Evolutionary conservation across 1,140 invertebrate species (phyloP).

Genomic region (Lutraria rhynchaena): DNA sequence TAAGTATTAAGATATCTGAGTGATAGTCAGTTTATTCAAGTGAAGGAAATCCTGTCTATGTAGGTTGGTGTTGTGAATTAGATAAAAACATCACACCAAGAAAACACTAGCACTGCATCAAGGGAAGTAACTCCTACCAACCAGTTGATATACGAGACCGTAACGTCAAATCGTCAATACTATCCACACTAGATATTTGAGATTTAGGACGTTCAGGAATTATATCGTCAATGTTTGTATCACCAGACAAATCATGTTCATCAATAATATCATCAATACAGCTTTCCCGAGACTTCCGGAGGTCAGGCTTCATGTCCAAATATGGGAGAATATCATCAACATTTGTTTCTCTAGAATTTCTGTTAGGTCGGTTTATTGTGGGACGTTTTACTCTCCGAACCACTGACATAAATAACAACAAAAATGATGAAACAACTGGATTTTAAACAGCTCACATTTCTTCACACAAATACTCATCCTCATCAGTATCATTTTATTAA

Average conservation of each 20-base stretch:
- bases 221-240: conserved; percentile 47
- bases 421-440: background rate
- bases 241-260: conserved; percentile 38
- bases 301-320: conserved; percentile 18
- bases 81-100: conserved; percentile 23
- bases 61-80: conserved; percentile 5
- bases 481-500: too few species aligned
- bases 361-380: conserved; percentile 37
- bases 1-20: too few species aligned
- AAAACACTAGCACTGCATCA: conserved; percentile 26
- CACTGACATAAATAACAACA: conserved; percentile 25
- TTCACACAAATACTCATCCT: background rate
- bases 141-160: conserved; percentile 24
- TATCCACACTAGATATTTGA: conserved; percentile 22
- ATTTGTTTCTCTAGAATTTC: conserved; percentile 66
- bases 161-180: background rate
- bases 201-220: conserved; percentile 7
- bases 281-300: conserved; percentile 47
- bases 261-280: conserved; percentile 49
- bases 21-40: too few species aligned
- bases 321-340: conserved; percentile 64
- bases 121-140: conserved; percentile 50
- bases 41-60: conserved; percentile 9
- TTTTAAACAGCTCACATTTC: background rate
- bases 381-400: conserved; percentile 38